Evolutionary conservation across 92 coral and sea anemone species (phyloP).

Genomic region (Phenganax subtilis): DNA sequence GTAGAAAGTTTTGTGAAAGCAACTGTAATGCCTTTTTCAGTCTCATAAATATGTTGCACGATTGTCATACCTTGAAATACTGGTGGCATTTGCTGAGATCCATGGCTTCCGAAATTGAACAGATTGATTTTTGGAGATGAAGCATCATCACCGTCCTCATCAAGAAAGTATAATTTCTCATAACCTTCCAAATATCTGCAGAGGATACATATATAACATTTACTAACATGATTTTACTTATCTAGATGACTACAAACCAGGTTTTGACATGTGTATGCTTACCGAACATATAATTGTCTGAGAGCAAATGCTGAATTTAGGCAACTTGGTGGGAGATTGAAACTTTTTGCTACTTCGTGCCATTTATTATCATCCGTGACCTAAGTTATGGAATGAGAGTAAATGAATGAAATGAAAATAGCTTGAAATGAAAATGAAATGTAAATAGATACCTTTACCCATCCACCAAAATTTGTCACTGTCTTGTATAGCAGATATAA

Average conservation of each 20-base stretch:
- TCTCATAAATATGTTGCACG: no score
- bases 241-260: background rate
- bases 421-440: slow-evolving; percentile 12
- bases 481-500: slow-evolving; percentile 85
- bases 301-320: slow-evolving; percentile 98
- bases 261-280: background rate
- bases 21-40: background rate
- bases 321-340: slow-evolving; percentile 89
- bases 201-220: background rate
- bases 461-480: slow-evolving; percentile 86
- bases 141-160: slow-evolving; percentile 92
- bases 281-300: slow-evolving; percentile 92
- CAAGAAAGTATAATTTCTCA: slow-evolving; percentile 89
- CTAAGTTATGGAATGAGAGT: slow-evolving; percentile 42
- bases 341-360: slow-evolving; percentile 90
- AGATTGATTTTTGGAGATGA: slow-evolving; percentile 4
- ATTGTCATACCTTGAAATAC: slow-evolving; percentile 11
- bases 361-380: slow-evolving; percentile 90
- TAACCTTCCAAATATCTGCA: slow-evolving; percentile 71
- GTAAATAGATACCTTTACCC: slow-evolving; percentile 71
- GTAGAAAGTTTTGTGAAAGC: background rate
- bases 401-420: slow-evolving; percentile 9
- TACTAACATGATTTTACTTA: background rate
- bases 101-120: background rate
- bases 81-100: background rate